A percentile compares a stretch with the other conserved stretches of the same genome.
These are phyloP conservation scores for Heliconius erato DNA, from an alignment of 2,888 invertebrate species.

Conservation along the genomic window DNA sequence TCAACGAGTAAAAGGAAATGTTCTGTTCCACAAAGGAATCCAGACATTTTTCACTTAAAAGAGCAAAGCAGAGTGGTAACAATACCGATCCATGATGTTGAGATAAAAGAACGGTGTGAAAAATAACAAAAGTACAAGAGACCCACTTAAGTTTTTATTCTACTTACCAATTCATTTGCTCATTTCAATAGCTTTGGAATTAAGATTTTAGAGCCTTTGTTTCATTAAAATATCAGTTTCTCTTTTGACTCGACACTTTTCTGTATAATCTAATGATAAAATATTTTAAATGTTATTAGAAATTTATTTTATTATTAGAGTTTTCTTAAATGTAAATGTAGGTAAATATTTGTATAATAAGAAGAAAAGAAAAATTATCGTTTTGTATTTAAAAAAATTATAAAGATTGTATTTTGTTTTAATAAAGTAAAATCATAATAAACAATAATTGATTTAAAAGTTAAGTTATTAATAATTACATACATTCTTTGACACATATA, in stretches of 20 bases:
- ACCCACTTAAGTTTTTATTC: conserved; percentile 16
- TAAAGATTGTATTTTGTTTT: too few relatives aligned
- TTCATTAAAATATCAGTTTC: conserved; percentile 22
- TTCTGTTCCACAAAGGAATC: conserved; percentile 32
- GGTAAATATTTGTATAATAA: too few relatives aligned
- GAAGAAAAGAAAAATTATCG: too few relatives aligned
- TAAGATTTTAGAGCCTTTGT: conserved; percentile 19
- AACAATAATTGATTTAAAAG: too few relatives aligned
- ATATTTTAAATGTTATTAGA: neutral
- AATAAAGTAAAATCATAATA: too few relatives aligned
- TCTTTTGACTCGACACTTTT: conserved; percentile 3
- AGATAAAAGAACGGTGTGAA: conserved; percentile 30
- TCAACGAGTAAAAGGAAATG: conserved; percentile 32
- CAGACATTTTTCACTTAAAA: conserved; percentile 39
- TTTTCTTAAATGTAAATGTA: neutral
- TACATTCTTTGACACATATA: too few relatives aligned
- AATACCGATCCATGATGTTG: conserved; percentile 57
- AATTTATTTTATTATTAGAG: neutral
- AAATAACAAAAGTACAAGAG: conserved; percentile 32
- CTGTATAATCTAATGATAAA: neutral
- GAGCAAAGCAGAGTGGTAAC: conserved; percentile 35
- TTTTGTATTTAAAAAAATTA: too few relatives aligned
- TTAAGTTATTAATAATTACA: too few relatives aligned
- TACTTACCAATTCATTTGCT: conserved; percentile 14
- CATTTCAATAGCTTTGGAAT: conserved; percentile 27